A percentile compares a stretch with the other conserved stretches of the same genome.
phyloP scores from a whole-genome alignment of 2,888 invertebrate genomes.

The Sinohyriopsis cumingii region DNA sequence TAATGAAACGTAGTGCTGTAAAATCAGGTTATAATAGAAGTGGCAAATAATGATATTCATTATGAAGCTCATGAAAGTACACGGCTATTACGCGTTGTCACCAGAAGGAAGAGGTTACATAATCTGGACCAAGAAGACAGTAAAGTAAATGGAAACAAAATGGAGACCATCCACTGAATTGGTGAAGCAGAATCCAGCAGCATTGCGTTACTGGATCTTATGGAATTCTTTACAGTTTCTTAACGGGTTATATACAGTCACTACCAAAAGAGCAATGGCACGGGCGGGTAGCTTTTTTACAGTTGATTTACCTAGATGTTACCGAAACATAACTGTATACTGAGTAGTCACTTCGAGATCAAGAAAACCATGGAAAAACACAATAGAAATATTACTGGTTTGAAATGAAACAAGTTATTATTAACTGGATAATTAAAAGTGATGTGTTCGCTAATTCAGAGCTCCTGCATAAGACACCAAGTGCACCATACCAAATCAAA shows the following conservation, averaged over 20 bases:
- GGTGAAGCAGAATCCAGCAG: too few species aligned
- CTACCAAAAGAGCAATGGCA: conserved; percentile 7
- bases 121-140: too few species aligned
- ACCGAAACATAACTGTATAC: conserved; percentile 13
- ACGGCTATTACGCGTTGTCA: too few species aligned
- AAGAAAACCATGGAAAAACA: conserved; percentile 17
- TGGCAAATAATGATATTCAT: too few species aligned
- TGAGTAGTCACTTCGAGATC: conserved; percentile 16
- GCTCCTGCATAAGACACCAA: conserved; percentile 8
- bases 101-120: too few species aligned
- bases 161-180: conserved; percentile 1
- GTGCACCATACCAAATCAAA: conserved; percentile 19
- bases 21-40: too few species aligned
- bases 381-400: conserved; percentile 21
- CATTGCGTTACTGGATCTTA: conserved; percentile 16
- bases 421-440: conserved; percentile 6
- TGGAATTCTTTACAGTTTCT: neutral
- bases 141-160: too few species aligned
- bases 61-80: too few species aligned
- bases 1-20: too few species aligned
- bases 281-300: conserved; percentile 2
- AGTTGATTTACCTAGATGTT: conserved; percentile 5
- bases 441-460: conserved; percentile 18
- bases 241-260: conserved; percentile 6
- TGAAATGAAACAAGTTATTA: conserved; percentile 8